These are phyloP conservation scores for Thrips palmi DNA, from an alignment of 1,140 invertebrate genomes.

Conservation along the genomic window DNA sequence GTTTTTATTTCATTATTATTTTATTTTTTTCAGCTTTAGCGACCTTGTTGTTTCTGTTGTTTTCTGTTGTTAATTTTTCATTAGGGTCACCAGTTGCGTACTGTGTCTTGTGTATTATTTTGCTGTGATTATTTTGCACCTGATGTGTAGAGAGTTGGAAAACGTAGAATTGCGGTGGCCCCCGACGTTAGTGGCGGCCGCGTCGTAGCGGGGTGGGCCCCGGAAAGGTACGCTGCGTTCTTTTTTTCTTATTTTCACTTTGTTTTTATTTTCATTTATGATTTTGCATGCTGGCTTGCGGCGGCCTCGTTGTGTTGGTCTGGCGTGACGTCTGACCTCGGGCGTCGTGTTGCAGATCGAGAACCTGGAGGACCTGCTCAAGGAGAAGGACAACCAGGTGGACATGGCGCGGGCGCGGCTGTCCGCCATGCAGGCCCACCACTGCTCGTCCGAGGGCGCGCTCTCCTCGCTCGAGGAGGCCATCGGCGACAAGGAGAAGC, in stretches of 20 bases:
- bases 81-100: too few species aligned
- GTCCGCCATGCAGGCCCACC: conserved; percentile 79
- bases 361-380: conserved; percentile 87
- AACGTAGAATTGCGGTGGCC: too few species aligned
- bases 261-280: conserved; percentile 2
- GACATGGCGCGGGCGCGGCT: conserved; percentile 81
- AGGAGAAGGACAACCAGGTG: conserved; percentile 96
- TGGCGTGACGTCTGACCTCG: background rate
- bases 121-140: too few species aligned
- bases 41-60: too few species aligned
- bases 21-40: too few species aligned
- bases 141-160: too few species aligned
- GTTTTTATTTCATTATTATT: too few species aligned
- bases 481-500: conserved; percentile 91
- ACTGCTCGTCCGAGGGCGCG: conserved; percentile 80
- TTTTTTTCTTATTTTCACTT: background rate
- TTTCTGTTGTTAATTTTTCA: too few species aligned
- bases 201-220: too few species aligned
- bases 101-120: too few species aligned
- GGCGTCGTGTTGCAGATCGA: conserved; percentile 65
- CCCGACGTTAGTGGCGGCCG: too few species aligned
- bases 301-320: background rate
- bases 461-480: conserved; percentile 86
- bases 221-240: too few species aligned
- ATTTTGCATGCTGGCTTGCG: background rate